Base-by-base conservation (phyloP, 2,888 invertebrate genomes). In the Exocentrus adspersus region DNA sequence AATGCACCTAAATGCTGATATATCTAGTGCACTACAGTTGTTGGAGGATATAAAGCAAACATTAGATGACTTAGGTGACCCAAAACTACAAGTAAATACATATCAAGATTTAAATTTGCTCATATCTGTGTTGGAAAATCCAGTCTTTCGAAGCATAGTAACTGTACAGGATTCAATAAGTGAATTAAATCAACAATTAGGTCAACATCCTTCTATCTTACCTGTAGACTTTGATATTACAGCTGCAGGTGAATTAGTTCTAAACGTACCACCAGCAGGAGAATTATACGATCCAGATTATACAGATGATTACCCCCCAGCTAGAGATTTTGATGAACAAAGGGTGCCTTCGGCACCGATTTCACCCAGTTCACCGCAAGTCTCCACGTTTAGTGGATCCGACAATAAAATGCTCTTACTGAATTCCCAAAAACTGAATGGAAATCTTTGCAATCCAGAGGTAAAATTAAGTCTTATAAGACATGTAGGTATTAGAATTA, bases 201-300 rank as follows among this genome's bases (percentile, higher is more conserved):
- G 90, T 41, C 93, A 94, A 77, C 96, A 96, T 84, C 96, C 96
- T 10, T 95, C 95, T 16, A 94, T 96, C 79, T 85, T 96, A 67
- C 95, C 96, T 43, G 92, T 92, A 53, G 96, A 97, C 82, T 97
- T 97, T 83, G 95, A 97, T 79, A 94, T 98, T 60, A 92, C 91
- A 73, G 89, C 92, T 46, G 89, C 92, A 71, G 85, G 85, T 2
- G 89, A 91, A 74, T 81, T 92, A 62, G 86, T 90, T 32, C 81
- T 91, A 20, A 90, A 87, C 78, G 85, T 89, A 2, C 88, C 89
- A 53, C 85, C 87, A 19, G 84, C 85, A 37, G 85, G 86, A 51
- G 86, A 87, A 48, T 77, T 87, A 63, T 87, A 87, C 69, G 85
- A 85, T 71, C 80, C 84, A n/a, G 86, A 86, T 53, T 88, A 85